phyloP scores from a whole-genome alignment of 2,113 vertebrate genomes.

The Ursus arctos region DNA sequence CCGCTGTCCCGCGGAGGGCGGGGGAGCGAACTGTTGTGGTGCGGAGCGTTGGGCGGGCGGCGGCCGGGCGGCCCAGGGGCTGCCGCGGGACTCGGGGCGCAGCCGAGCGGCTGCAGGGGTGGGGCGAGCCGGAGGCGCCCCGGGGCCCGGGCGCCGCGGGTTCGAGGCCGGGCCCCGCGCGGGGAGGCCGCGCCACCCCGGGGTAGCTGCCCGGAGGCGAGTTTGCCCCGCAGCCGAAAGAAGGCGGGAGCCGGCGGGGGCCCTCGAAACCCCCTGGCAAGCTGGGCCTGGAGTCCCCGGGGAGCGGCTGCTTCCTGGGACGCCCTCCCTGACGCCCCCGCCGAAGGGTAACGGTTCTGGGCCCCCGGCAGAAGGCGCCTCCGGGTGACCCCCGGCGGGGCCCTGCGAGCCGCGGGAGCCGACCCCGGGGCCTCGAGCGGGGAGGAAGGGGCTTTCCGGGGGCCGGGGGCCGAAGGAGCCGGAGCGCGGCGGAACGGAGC shows the following conservation, averaged over 20 bases:
- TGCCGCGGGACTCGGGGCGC: constrained; percentile 75
- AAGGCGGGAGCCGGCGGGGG: constrained; percentile 74
- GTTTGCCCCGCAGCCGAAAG: constrained; percentile 68
- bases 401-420: constrained; percentile 65
- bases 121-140: constrained; percentile 64
- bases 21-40: constrained; percentile 81
- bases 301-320: constrained; percentile 60
- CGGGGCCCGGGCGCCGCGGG: constrained; percentile 70
- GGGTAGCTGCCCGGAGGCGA: constrained; percentile 62
- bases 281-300: constrained; percentile 62
- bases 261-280: constrained; percentile 42
- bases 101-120: constrained; percentile 67
- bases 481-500: background rate
- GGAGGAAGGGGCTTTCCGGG: constrained; percentile 12
- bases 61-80: constrained; percentile 75
- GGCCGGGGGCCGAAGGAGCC: background rate
- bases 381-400: constrained; percentile 59
- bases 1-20: constrained; percentile 79
- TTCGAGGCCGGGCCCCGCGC: constrained; percentile 75
- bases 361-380: constrained; percentile 33
- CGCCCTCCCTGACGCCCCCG: constrained; percentile 59
- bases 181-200: constrained; percentile 70
- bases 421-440: constrained; percentile 61
- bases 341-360: constrained; percentile 37
- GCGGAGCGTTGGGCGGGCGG: constrained; percentile 74